phyloP scores from a whole-genome alignment of 2,888 invertebrate species.

The Seira sanloemensis region DNA sequence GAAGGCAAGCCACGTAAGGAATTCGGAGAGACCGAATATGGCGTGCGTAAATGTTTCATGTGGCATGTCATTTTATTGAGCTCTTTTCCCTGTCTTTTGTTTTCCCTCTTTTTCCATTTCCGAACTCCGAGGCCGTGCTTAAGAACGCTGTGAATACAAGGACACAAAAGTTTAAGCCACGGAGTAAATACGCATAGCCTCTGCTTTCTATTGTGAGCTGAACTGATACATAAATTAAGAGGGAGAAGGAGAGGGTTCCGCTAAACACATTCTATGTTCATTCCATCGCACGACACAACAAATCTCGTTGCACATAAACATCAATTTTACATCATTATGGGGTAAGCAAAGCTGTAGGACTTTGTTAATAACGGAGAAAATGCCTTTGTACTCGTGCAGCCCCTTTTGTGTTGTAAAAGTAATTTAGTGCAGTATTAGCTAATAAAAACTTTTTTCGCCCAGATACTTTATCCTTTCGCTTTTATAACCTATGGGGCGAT shows the following conservation, averaged over 20 bases:
- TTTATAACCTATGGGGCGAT: neutral
- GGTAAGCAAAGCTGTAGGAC: conserved; percentile 23
- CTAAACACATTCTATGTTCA: conserved; percentile 12
- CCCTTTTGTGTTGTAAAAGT: conserved; percentile 46
- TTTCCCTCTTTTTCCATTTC: neutral
- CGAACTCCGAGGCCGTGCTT: neutral
- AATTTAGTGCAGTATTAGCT: conserved; percentile 36
- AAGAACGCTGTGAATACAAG: neutral
- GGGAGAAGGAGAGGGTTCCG: conserved; percentile 28
- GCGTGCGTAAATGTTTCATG: conserved; percentile 28
- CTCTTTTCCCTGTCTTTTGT: conserved; percentile 27
- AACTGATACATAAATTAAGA: conserved; percentile 14
- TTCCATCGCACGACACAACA: conserved; percentile 4
- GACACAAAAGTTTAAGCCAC: neutral
- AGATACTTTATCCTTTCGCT: neutral
- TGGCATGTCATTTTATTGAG: conserved; percentile 49
- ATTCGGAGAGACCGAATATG: conserved; percentile 14
- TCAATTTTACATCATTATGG: neutral
- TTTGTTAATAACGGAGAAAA: conserved; percentile 23
- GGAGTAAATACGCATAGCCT: neutral
- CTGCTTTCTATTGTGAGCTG: neutral
- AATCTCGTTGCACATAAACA: conserved; percentile 37
- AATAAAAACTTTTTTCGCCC: conserved; percentile 32
- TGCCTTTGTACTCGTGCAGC: conserved; percentile 22
- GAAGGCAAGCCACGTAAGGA: neutral